phyloP scores from a whole-genome alignment of 2,888 invertebrate genomes.

The Miltochrista miniata region DNA sequence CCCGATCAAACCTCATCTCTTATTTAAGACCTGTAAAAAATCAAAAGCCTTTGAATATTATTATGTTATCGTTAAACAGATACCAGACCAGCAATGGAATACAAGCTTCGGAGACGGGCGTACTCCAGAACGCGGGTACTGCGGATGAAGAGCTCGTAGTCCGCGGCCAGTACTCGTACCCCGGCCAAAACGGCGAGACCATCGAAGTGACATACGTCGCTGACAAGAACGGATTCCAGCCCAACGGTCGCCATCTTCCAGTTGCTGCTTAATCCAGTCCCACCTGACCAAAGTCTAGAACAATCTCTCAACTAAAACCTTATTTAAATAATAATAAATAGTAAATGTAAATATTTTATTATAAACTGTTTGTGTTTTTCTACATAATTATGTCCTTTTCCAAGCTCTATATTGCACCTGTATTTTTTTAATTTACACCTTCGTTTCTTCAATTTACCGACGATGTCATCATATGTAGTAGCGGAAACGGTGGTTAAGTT shows the following conservation, averaged over 20 bases:
- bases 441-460: too few relatives aligned
- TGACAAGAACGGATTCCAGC: constrained; percentile 80
- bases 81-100: constrained; percentile 68
- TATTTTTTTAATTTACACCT: too few relatives aligned
- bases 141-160: constrained; percentile 66
- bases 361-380: background rate
- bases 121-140: constrained; percentile 67
- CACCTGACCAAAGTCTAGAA: constrained; percentile 30
- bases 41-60: background rate
- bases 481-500: too few relatives aligned
- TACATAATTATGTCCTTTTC: too few relatives aligned
- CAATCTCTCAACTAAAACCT: constrained; percentile 24
- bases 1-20: too few relatives aligned
- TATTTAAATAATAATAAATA: too few relatives aligned
- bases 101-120: constrained; percentile 49
- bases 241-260: constrained; percentile 55
- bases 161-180: constrained; percentile 75
- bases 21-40: background rate
- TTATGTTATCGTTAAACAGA: constrained; percentile 34
- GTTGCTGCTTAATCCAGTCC: constrained; percentile 34
- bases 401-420: too few relatives aligned
- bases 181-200: constrained; percentile 66
- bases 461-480: too few relatives aligned
- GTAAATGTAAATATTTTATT: too few relatives aligned
- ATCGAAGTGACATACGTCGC: constrained; percentile 78